Evolutionary conservation across 2,797 vertebrate species (phyloP).

Genomic region (Chaunax sp.): DNA sequence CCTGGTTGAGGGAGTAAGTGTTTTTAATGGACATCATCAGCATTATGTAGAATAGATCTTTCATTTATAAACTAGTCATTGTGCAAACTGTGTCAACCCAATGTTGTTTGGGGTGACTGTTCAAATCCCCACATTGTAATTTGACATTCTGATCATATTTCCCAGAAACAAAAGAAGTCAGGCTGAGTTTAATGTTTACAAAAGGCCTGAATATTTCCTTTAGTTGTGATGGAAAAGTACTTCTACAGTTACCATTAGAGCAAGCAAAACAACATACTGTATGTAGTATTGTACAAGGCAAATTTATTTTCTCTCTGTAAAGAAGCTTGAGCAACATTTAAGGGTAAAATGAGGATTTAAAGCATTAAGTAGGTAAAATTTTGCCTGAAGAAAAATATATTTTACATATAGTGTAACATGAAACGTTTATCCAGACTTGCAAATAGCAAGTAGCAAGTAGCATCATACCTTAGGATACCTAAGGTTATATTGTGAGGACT

Average conservation of each 20-base stretch:
- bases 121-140: not conserved
- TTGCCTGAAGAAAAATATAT: not conserved
- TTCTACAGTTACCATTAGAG: not conserved
- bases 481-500: constrained; percentile 5
- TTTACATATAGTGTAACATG: not conserved
- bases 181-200: not conserved
- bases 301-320: not conserved
- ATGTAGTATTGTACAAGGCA: not conserved
- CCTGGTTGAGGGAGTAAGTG: not conserved
- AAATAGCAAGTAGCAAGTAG: not conserved
- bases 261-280: not conserved
- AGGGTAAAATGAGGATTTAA: not conserved
- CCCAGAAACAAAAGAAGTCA: constrained; percentile 3
- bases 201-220: not conserved
- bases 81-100: not conserved
- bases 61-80: not conserved
- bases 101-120: not conserved
- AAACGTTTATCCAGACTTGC: not conserved
- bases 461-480: not conserved
- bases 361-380: not conserved
- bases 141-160: not conserved
- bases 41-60: no score
- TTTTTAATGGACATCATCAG: not conserved
- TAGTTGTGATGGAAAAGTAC: not conserved
- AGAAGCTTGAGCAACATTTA: not conserved